Conservation (phyloP, 2,888 invertebrate species). For the Drosophila barbarae region DNA sequence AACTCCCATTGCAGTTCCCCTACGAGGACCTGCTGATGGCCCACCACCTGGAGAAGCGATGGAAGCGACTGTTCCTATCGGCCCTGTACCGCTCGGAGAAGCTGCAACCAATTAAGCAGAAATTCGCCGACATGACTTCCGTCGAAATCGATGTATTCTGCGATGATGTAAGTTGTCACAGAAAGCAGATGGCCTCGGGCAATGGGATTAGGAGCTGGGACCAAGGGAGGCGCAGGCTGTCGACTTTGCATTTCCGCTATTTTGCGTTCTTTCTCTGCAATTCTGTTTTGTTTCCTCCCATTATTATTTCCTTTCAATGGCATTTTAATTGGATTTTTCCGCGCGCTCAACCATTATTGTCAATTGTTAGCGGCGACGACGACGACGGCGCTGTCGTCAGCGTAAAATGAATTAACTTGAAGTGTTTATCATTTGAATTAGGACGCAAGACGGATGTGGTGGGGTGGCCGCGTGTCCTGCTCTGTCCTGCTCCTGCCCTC, state of each 20-base stretch:
- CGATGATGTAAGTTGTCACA: slow-evolving; percentile 73
- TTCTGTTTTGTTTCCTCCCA: slow-evolving; percentile 76
- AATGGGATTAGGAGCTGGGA: slow-evolving; percentile 12
- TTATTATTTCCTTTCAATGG: slow-evolving; percentile 77
- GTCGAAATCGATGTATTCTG: slow-evolving; percentile 83
- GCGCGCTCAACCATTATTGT: slow-evolving; percentile 73
- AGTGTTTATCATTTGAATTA: slow-evolving; percentile 79
- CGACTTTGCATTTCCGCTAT: slow-evolving; percentile 67
- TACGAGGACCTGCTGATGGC: slow-evolving; percentile 80
- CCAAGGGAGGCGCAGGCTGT: slow-evolving; percentile 5
- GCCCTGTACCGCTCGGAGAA: slow-evolving; percentile 86
- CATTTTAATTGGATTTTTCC: slow-evolving; percentile 79
- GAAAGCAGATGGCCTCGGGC: slow-evolving; percentile 12
- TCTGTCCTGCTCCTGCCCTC: slow-evolving; percentile 46
- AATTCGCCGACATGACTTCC: slow-evolving; percentile 90
- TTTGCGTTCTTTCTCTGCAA: slow-evolving; percentile 62
- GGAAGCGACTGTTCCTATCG: slow-evolving; percentile 85
- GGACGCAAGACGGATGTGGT: slow-evolving; percentile 38
- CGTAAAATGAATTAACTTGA: slow-evolving; percentile 78
- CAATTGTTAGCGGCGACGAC: slow-evolving; percentile 65
- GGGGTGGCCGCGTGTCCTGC: slow-evolving; percentile 37
- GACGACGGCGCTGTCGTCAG: slow-evolving; percentile 46
- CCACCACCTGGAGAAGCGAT: slow-evolving; percentile 84
- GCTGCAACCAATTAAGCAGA: slow-evolving; percentile 89
- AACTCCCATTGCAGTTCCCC: slow-evolving; percentile 69